Evolutionary conservation across 2,797 vertebrate genomes (phyloP).

Genomic region (Lacerta bilineata): DNA sequence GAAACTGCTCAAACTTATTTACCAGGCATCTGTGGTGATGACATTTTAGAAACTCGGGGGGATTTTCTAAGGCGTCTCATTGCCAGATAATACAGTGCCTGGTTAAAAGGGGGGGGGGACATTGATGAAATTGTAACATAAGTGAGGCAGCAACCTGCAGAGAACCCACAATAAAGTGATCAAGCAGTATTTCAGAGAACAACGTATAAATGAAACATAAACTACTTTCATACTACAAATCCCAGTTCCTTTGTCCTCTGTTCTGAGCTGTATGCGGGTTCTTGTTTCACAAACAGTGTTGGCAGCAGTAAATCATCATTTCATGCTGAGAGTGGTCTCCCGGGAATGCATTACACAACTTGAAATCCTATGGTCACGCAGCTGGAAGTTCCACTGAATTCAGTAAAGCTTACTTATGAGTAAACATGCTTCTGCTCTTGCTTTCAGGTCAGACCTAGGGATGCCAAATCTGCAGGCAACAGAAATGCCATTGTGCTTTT

Average conservation of each 20-base stretch:
- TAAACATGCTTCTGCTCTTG: background rate
- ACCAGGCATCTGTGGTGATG: background rate
- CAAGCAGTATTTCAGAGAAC: background rate
- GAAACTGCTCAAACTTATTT: background rate
- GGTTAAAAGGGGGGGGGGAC: background rate
- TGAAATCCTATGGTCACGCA: background rate
- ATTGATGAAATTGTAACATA: background rate
- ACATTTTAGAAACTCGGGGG: background rate
- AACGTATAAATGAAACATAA: background rate
- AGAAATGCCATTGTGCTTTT: background rate
- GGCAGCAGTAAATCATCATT: slow-evolving; percentile 15
- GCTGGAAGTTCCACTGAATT: background rate
- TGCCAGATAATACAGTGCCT: background rate
- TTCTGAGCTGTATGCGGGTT: background rate
- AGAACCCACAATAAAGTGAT: background rate
- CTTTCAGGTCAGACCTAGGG: background rate
- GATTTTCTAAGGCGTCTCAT: background rate
- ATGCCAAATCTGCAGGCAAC: background rate
- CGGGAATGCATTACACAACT: background rate
- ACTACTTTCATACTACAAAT: background rate
- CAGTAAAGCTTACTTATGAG: background rate
- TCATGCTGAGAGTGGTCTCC: background rate
- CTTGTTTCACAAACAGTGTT: background rate
- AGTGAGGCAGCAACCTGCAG: background rate
- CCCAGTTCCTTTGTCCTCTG: background rate